These are phyloP conservation scores for Lasiurus cinereus DNA, from an alignment of 2,113 vertebrate species.

Conservation along the genomic window DNA sequence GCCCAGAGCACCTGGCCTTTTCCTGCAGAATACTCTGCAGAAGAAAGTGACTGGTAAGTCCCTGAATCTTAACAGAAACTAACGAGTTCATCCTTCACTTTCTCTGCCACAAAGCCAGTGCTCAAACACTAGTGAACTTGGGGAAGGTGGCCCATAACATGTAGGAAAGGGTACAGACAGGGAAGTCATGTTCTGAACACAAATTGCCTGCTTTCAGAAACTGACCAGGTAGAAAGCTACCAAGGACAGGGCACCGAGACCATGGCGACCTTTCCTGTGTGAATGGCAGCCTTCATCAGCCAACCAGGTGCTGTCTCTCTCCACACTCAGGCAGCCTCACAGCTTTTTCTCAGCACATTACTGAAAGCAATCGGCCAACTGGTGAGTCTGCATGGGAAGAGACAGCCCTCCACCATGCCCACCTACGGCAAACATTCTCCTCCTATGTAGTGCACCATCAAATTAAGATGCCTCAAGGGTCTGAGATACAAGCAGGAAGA, in stretches of 20 bases:
- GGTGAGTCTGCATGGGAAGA: background rate
- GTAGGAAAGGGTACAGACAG: background rate
- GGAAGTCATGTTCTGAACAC: background rate
- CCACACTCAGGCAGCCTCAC: background rate
- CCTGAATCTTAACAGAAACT: background rate
- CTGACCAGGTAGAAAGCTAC: background rate
- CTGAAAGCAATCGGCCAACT: background rate
- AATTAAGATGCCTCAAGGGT: background rate
- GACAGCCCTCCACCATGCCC: background rate
- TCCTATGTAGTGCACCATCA: background rate
- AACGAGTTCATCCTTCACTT: background rate
- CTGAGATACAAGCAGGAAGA: background rate
- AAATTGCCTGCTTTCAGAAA: background rate
- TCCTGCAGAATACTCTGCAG: background rate
- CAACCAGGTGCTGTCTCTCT: background rate
- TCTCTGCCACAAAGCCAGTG: background rate
- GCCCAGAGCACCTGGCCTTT: background rate
- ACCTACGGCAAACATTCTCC: background rate
- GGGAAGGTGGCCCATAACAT: background rate
- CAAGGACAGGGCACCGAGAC: background rate
- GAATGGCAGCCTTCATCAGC: background rate
- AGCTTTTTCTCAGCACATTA: background rate
- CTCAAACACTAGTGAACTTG: background rate
- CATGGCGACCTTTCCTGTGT: accelerated
- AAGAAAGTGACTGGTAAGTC: background rate